These are phyloP conservation scores for Cacatua alba DNA, from an alignment of 2,113 vertebrate genomes.

Conservation along the genomic window DNA sequence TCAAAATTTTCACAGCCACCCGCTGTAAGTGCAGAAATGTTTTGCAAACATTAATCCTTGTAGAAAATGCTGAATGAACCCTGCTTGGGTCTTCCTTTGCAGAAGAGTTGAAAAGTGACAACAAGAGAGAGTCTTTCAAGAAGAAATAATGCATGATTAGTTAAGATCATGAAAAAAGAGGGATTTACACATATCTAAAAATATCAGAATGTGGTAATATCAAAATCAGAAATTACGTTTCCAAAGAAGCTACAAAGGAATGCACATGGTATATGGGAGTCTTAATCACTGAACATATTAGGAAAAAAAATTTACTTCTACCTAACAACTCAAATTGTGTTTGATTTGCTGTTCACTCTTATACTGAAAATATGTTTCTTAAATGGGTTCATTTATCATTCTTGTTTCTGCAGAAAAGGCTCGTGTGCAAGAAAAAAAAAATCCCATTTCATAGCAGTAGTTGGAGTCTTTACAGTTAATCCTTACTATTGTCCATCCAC, in stretches of 20 bases:
- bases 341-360: neutral
- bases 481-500: neutral
- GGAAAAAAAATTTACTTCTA: neutral
- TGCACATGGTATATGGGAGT: neutral
- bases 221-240: neutral
- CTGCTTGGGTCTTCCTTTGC: neutral
- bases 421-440: neutral
- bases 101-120: neutral
- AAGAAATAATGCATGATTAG: neutral
- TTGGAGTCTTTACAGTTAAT: neutral
- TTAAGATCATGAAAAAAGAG: neutral
- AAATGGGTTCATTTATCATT: neutral
- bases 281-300: neutral
- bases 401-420: neutral
- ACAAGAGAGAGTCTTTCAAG: neutral
- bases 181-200: neutral
- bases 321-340: neutral
- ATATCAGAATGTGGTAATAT: neutral
- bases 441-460: neutral
- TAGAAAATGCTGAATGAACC: neutral
- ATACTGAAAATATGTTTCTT: neutral
- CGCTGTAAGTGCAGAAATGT: neutral
- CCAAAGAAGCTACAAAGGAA: neutral
- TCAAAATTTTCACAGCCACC: neutral
- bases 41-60: constrained; percentile 9